Conservation (phyloP, 2,888 invertebrate genomes). For the Eurois occulta region DNA sequence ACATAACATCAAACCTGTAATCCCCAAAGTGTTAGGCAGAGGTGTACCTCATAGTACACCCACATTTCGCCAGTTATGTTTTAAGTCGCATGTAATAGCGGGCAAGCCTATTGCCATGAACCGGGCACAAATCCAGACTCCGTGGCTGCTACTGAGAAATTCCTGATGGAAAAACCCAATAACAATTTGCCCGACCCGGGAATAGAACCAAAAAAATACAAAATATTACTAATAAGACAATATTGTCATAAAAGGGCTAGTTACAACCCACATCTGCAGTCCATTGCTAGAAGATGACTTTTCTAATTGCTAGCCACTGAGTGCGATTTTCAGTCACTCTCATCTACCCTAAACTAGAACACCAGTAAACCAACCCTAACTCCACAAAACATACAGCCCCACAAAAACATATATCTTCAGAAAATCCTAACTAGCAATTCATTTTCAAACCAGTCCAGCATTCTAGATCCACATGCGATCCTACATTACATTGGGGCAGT, state of each 20-base stretch:
- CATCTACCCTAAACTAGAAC: background rate
- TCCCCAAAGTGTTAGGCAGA: no score
- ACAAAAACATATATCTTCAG: constrained; percentile 20
- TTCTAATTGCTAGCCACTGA: background rate
- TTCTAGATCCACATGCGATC: constrained; percentile 48
- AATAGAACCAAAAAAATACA: no score
- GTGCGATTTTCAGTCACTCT: background rate
- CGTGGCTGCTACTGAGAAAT: no score
- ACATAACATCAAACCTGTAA: no score
- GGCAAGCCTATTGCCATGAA: no score
- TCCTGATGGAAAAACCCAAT: no score
- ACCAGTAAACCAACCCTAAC: background rate
- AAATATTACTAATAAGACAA: background rate
- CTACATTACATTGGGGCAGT: constrained; percentile 51
- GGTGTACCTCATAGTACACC: no score
- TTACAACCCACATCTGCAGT: background rate
- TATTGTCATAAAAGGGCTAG: background rate
- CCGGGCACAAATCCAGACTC: no score
- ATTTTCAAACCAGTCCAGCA: constrained; percentile 29
- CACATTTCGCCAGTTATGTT: no score
- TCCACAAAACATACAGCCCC: constrained; percentile 18
- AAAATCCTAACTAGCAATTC: constrained; percentile 31
- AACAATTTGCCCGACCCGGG: no score
- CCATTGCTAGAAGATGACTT: background rate
- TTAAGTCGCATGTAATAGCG: no score